These are phyloP conservation scores for Phalacrocorax pelagicus DNA, from an alignment of 2,113 vertebrate species.

Conservation along the genomic window DNA sequence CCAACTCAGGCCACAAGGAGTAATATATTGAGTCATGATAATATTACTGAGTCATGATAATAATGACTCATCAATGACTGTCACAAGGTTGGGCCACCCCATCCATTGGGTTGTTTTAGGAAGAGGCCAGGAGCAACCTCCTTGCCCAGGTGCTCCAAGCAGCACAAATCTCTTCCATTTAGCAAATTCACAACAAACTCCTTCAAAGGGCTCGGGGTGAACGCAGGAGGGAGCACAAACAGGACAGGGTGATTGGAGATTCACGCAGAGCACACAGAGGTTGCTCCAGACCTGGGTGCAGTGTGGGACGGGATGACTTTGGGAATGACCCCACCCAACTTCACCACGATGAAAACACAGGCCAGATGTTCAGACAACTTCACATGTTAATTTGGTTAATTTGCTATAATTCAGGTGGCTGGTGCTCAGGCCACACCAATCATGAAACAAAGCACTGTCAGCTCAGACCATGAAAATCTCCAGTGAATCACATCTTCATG, in stretches of 20 bases:
- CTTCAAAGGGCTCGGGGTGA: background rate
- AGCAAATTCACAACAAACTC: background rate
- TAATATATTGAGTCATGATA: background rate
- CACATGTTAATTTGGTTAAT: background rate
- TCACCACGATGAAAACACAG: background rate
- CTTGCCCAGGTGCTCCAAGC: background rate
- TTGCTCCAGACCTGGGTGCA: background rate
- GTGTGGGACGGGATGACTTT: background rate
- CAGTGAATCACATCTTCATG: background rate
- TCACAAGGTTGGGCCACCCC: background rate
- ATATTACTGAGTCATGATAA: background rate
- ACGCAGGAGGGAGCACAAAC: fast-evolving
- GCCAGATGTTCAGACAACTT: constrained; percentile 6
- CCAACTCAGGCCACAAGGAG: background rate
- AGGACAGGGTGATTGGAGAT: fast-evolving
- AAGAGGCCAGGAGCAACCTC: background rate
- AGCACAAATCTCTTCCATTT: background rate
- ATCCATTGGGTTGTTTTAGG: background rate
- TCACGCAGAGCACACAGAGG: fast-evolving
- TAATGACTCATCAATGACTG: background rate
- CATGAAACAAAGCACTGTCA: background rate
- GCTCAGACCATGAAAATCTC: background rate
- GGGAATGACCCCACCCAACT: background rate
- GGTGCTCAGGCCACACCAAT: background rate
- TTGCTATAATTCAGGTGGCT: constrained; percentile 17